These are phyloP conservation scores for Drosophila equinoxialis DNA, from an alignment of 1,140 invertebrate species.

Conservation along the genomic window DNA sequence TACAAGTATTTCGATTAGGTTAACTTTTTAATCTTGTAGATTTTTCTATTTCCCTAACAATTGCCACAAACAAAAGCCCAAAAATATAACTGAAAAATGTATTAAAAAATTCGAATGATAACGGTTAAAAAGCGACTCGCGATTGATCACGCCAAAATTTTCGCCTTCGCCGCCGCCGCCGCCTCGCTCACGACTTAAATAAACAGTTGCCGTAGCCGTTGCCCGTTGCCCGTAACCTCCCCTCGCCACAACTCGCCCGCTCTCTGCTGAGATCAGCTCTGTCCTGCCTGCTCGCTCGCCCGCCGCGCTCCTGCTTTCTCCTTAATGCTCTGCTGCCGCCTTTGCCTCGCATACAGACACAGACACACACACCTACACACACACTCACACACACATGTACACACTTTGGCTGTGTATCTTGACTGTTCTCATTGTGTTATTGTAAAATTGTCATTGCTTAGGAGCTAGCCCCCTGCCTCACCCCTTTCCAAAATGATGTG, in stretches of 20 bases:
- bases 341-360: conserved; percentile 36
- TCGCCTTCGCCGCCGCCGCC: too few relatives aligned
- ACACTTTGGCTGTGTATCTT: conserved; percentile 50
- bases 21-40: too few relatives aligned
- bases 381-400: not conserved
- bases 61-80: too few relatives aligned
- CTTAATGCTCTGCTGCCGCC: not conserved
- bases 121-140: too few relatives aligned
- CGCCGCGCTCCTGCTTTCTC: not conserved
- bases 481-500: not conserved
- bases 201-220: not conserved
- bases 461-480: conserved; percentile 37
- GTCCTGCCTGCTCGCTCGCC: conserved; percentile 6
- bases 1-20: too few relatives aligned
- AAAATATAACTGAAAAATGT: too few relatives aligned
- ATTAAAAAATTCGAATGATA: too few relatives aligned
- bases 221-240: not conserved
- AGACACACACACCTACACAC: conserved; percentile 54
- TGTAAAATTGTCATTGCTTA: conserved; percentile 78
- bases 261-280: not conserved
- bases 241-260: not conserved
- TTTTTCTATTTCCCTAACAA: too few relatives aligned
- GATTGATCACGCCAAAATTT: too few relatives aligned
- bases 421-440: conserved; percentile 49
- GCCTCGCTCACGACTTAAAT: not conserved